Conservation (phyloP, 2,888 invertebrate genomes). For the Myathropa florea region DNA sequence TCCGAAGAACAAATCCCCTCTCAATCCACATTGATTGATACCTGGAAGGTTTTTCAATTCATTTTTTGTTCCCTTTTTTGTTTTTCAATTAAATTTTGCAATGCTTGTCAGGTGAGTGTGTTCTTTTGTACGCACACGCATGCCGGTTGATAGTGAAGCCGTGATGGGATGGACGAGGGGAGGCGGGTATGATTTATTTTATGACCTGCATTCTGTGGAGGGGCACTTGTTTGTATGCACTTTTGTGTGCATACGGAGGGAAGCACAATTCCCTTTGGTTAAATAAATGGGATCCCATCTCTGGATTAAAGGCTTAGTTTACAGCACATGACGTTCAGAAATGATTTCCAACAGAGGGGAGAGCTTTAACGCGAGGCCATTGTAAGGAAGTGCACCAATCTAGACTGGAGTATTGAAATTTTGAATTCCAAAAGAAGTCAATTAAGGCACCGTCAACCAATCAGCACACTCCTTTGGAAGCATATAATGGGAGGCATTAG, state of each 20-base stretch:
- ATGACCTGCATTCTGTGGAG: neutral
- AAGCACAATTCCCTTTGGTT: neutral
- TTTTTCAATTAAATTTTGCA: neutral
- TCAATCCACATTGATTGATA: neutral
- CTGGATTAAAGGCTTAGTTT: neutral
- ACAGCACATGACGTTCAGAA: neutral
- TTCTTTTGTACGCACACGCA: neutral
- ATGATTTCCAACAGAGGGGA: neutral
- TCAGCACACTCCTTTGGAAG: no score
- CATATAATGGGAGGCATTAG: no score
- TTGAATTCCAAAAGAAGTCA: no score
- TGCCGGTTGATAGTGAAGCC: neutral
- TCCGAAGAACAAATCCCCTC: neutral
- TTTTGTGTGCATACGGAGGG: neutral
- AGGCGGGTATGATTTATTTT: neutral
- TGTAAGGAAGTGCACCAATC: no score
- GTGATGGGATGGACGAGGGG: neutral
- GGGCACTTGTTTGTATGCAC: neutral
- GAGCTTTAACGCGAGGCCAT: neutral
- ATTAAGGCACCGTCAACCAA: no score
- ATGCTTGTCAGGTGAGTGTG: neutral
- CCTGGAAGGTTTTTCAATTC: neutral
- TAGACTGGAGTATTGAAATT: no score
- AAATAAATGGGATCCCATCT: neutral
- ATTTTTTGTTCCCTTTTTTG: neutral